These are phyloP conservation scores for Adrianichthys oophorus DNA, from an alignment of 2,797 vertebrate species.

Conservation along the genomic window DNA sequence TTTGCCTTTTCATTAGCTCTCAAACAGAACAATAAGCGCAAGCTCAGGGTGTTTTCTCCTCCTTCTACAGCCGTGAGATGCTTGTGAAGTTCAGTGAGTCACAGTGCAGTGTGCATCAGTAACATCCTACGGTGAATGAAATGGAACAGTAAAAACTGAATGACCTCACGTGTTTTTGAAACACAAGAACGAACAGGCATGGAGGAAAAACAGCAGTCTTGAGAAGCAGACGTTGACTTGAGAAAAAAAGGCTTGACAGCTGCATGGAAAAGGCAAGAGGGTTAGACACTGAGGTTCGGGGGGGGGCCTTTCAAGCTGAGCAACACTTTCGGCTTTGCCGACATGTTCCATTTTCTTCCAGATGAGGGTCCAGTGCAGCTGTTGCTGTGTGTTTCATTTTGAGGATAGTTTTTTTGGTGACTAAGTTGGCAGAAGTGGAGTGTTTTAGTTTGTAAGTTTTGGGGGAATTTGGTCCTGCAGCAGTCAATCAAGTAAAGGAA, in stretches of 20 bases:
- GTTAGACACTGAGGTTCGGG: conserved; percentile 8
- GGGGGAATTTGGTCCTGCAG: too few species aligned
- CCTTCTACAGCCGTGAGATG: not conserved
- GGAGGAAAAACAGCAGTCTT: conserved; percentile 33
- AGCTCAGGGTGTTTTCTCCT: not conserved
- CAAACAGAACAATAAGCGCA: too few species aligned
- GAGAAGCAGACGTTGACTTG: conserved; percentile 46
- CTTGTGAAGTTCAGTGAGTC: not conserved
- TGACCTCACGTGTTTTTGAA: conserved; percentile 67
- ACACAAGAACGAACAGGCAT: conserved; percentile 61
- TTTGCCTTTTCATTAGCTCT: too few species aligned
- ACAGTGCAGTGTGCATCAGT: conserved; percentile 2
- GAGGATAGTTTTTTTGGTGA: conserved; percentile 27
- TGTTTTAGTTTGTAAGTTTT: conserved; percentile 53
- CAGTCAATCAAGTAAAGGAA: too few species aligned
- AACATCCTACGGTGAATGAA: conserved; percentile 3
- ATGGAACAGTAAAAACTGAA: conserved; percentile 28
- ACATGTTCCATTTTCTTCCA: conserved; percentile 69
- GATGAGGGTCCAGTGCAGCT: conserved; percentile 72
- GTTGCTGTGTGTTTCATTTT: conserved; percentile 63
- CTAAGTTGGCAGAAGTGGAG: conserved; percentile 57
- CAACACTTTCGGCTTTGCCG: conserved; percentile 67
- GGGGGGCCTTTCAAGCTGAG: conserved; percentile 61
- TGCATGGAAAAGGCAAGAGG: conserved; percentile 60
- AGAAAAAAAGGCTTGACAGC: conserved; percentile 68